Evolutionary conservation across 2,113 vertebrate species (phyloP), one percentile per base, ranked within the genome.

Genomic region (Colistium nudipinnis): DNA sequence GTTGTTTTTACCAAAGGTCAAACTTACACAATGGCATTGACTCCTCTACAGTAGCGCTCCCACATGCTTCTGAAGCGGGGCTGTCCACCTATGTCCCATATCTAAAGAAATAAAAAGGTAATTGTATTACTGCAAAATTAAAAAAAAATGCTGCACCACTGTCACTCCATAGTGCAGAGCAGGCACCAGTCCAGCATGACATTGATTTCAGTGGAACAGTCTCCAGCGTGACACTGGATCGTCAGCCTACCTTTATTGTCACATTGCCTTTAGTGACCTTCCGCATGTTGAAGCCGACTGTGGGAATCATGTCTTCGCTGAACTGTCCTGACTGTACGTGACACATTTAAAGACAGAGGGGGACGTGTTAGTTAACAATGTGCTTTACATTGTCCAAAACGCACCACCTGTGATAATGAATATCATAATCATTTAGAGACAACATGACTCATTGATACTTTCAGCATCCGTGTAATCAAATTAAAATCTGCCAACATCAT

Each of bases 1-100:
- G 49, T 51, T 17, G 35, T 19, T 11, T 8, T 31, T 20, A 33
- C 8, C 25, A 56, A 24, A 64, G 19, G 12, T 2, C 31, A 63
- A 41, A 92, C 97, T 97, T 92, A 99, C 98, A 99, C 97, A 75
- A 99, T 98, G 55, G 98, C 98, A 60, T 99, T 99, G 73, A 99
- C 98, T 64, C 98, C 98, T 90, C 98, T 88, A 89, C 98, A 99
- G 72, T 99, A 99, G 51, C 97, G 94, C 69, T 99, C 98, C 98
- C 98, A 99, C 98, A 99, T 99, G 94, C 97, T 99, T 82, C 98
- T 94, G 93, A 99, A 99, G 63, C 98, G 95, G n/a, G 98, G 97
- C 57, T 99, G 98, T 78, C 98, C 98, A 72, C 98, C 98, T 86
- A 99, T 99, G 91, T 99, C 98, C 98, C 98, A 99, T 63, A 99